Evolutionary conservation across 2,113 vertebrate species (phyloP), one percentile per base, ranked within the genome.

Genomic region (Stigmatopora nigra): DNA sequence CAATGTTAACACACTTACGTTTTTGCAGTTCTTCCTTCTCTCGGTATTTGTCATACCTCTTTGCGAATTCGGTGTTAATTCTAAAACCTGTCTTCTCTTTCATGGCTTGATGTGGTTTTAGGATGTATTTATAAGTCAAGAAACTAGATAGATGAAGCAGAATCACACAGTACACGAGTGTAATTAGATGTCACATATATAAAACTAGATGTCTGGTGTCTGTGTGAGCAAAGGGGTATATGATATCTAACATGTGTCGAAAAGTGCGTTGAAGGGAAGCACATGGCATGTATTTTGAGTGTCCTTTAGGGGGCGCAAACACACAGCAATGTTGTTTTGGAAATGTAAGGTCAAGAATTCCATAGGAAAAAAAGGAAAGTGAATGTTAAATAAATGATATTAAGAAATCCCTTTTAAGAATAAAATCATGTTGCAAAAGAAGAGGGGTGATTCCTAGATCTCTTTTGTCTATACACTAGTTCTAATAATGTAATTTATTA

Each of bases 21-120:
- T 88, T 92, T 81, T 94, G 93, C 31, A 95, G 82, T 67, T 96
- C 94, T 65, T 96, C 93, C 16, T 87, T 93, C 75, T 93, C 92
- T 51, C 94, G 90, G 73, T 96, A 96, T 57, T 89, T 91, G 0
- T 91, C 84, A 60, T 96, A 96, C 47, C 84, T 91, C 41, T 90
- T 85, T 0, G 94, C 94, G 19, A 96, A 96, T 2, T 86, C 84
- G 0, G 80, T 72, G 77, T 95, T 96, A 4, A 96, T 91, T 31
- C 85, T 91, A 0, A 95, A 59, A 3, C 53, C 76, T 25, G 79
- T 66, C 51, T 82, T 82, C 0, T 61, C 87, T 4, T 84, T 61
- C 90, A 92, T 93, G 19, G 9, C 73, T 49, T 44, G 9, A 19
- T 35, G 2, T 0, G 14, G 1, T 1, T 13, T 15, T 1, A 9